These are phyloP conservation scores for Tragopan temminckii DNA, from an alignment of 2,797 vertebrate genomes.

Conservation along the genomic window DNA sequence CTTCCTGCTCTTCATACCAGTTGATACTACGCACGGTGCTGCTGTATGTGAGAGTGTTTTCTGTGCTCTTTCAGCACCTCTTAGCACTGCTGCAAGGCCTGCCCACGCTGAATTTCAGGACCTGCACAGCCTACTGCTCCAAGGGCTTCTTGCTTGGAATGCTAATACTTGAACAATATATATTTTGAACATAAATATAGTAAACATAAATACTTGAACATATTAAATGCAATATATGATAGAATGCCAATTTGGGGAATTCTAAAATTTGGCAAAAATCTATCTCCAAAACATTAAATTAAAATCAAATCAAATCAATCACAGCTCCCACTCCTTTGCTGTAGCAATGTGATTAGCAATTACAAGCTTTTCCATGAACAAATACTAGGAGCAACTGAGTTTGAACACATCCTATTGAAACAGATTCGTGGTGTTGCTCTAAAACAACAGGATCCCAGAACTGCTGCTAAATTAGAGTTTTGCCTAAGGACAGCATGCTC, in stretches of 20 bases:
- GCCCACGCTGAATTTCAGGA: not conserved
- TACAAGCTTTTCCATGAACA: not conserved
- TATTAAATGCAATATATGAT: not conserved
- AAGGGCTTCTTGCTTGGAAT: not conserved
- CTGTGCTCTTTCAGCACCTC: not conserved
- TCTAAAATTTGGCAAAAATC: not conserved
- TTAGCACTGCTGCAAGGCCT: not conserved
- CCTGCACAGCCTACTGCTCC: not conserved
- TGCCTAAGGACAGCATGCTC: not conserved
- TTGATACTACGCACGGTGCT: not conserved
- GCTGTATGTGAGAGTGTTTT: not conserved
- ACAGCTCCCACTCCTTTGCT: not conserved
- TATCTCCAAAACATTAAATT: not conserved
- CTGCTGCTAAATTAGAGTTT: not conserved
- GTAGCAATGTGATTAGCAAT: not conserved
- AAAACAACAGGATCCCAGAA: not conserved
- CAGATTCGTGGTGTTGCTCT: not conserved
- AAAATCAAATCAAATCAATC: not conserved
- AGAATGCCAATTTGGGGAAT: not conserved
- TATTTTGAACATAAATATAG: too few species aligned
- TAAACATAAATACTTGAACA: too few species aligned
- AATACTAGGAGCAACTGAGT: not conserved
- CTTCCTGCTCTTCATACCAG: not conserved
- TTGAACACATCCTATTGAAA: not conserved
- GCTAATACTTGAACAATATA: not conserved